A percentile compares a stretch with the other conserved stretches of the same genome.
Evolutionary conservation across 2,797 vertebrate species (phyloP).

Genomic region (Masticophis lateralis): DNA sequence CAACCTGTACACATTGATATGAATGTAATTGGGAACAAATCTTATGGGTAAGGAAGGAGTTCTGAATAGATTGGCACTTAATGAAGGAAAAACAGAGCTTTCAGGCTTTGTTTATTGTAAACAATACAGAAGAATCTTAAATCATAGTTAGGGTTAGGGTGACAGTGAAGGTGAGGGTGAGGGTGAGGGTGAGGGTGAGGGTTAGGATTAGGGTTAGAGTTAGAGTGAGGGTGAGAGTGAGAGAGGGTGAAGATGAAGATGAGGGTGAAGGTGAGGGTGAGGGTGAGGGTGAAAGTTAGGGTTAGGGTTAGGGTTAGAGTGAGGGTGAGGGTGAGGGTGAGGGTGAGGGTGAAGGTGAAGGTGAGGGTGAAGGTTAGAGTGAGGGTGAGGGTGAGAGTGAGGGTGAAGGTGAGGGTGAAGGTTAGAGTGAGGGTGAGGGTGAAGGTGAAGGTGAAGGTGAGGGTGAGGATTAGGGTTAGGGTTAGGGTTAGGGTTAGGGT

Average conservation of each 20-base stretch:
- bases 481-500: neutral
- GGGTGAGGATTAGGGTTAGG: too few species aligned
- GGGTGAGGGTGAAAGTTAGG: too few species aligned
- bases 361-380: too few species aligned
- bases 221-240: too few species aligned
- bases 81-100: neutral
- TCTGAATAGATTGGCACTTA: neutral
- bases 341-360: too few species aligned
- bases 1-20: neutral
- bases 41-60: neutral
- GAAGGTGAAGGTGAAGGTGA: too few species aligned
- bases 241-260: neutral
- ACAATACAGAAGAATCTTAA: neutral
- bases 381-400: too few species aligned
- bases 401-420: too few species aligned
- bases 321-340: neutral
- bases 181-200: neutral
- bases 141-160: neutral
- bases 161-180: too few species aligned
- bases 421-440: too few species aligned
- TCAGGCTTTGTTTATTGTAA: neutral
- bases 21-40: neutral
- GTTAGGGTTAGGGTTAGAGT: too few species aligned
- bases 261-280: too few species aligned
- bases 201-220: rapidly evolving